Percentiles rank a stretch among this genome's conserved stretches.
Evolutionary conservation across 2,888 invertebrate genomes (phyloP).

Genomic region (Ophion ellenae): DNA sequence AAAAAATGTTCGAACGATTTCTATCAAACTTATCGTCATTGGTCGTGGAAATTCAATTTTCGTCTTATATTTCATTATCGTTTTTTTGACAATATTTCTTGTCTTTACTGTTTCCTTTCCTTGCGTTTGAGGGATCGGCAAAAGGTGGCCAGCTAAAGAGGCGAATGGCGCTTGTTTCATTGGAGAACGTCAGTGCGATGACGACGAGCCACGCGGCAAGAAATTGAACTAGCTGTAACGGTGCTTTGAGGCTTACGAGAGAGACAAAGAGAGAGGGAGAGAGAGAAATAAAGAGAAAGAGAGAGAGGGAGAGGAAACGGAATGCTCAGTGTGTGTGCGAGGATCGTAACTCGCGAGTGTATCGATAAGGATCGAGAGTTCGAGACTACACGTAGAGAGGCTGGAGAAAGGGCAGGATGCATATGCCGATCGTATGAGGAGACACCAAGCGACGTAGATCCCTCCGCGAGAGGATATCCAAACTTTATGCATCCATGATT

Average conservation of each 20-base stretch:
- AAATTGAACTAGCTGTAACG: slow-evolving; percentile 58
- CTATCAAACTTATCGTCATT: too few species aligned
- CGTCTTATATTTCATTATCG: too few species aligned
- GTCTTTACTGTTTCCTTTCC: too few species aligned
- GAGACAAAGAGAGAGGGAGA: slow-evolving; percentile 47
- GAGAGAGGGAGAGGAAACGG: slow-evolving; percentile 59
- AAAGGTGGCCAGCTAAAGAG: slow-evolving; percentile 60
- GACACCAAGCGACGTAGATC: slow-evolving; percentile 26
- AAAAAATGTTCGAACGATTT: too few species aligned
- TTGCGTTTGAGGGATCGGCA: neutral
- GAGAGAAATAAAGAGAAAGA: slow-evolving; percentile 45
- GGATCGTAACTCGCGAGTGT: slow-evolving; percentile 67
- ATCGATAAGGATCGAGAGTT: slow-evolving; percentile 76
- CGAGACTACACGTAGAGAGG: slow-evolving; percentile 43
- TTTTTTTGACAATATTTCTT: too few species aligned
- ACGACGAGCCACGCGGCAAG: slow-evolving; percentile 41
- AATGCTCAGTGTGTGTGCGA: slow-evolving; percentile 64
- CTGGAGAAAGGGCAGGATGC: slow-evolving; percentile 37
- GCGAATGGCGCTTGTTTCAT: slow-evolving; percentile 53
- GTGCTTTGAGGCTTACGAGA: slow-evolving; percentile 52
- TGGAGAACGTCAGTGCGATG: slow-evolving; percentile 31
- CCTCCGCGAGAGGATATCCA: slow-evolving; percentile 11
- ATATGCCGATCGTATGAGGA: slow-evolving; percentile 39
- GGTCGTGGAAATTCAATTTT: too few species aligned
- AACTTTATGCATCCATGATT: slow-evolving; percentile 9